Evolutionary conservation across 2,888 invertebrate genomes (phyloP), one percentile per base, ranked within the genome.

Genomic region (Ophioninae sp.): DNA sequence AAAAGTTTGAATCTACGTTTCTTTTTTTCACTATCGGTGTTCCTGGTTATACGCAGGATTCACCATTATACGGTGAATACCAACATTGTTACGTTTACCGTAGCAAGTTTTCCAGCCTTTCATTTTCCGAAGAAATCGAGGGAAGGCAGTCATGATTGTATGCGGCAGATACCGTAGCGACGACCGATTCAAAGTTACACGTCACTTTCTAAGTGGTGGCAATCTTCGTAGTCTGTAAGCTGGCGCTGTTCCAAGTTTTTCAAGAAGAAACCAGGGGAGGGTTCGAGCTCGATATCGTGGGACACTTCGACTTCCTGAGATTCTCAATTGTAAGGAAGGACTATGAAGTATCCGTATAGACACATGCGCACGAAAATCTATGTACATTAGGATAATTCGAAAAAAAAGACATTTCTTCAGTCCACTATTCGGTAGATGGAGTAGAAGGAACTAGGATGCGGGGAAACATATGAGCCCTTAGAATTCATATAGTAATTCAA

Each of bases 201-300:
- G 89, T 89, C 88, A 89, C 87, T 89, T 87, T 89, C 89, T 91
- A 92, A 92, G 91, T 91, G 91, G 90, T 89, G 90, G 89, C 89
- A 90, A 90, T 90, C 89, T 87, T 88, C 87, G 72, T 62, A 73
- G 56, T 79, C 82, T 78, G 75, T 73, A 78, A 80, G 68, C 74
- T 85, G 86, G 86, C 85, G 67, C 69, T 64, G 59, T 65, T 81
- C 86, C 84, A 85, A 84, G 78, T 86, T 86, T 79, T 75, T 78
- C 82, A 81, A 83, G 82, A 79, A 82, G 77, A 85, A 83, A 83
- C 74, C 76, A n/a, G 59, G 69, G 23, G 21, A 13, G 56, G 37
- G 21, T 8, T 50, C 41, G 21, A 17, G 76, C 44, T 78, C 81
- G 79, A 85, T 85, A 79, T 85, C 85, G 83, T 84, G 79, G 82